These are phyloP conservation scores for Narcine bancroftii DNA, from an alignment of 2,113 vertebrate genomes.

Conservation along the genomic window DNA sequence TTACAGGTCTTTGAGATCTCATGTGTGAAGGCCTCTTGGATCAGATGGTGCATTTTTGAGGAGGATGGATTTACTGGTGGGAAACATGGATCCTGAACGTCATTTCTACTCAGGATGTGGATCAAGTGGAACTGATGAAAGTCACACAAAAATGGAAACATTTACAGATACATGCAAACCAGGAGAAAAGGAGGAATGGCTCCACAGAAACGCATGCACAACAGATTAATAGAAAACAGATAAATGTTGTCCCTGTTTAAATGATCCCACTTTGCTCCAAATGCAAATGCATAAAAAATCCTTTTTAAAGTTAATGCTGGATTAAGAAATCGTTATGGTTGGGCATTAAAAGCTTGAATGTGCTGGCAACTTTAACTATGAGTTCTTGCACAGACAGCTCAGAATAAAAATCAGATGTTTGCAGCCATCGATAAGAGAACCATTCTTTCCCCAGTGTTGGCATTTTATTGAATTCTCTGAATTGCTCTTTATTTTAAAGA, in stretches of 20 bases:
- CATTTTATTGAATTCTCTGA: not conserved
- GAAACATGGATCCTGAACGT: too few relatives aligned
- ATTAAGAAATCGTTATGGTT: not conserved
- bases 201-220: not conserved
- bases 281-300: not conserved
- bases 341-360: not conserved
- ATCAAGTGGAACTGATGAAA: not conserved
- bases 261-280: not conserved
- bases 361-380: not conserved
- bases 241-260: not conserved
- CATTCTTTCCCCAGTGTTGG: not conserved
- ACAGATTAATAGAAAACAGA: not conserved
- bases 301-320: not conserved
- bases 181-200: not conserved
- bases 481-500: slow-evolving; percentile 3
- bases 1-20: too few relatives aligned
- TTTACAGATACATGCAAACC: not conserved
- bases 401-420: not conserved
- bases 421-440: not conserved
- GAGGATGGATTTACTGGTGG: too few relatives aligned
- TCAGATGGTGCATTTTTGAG: too few relatives aligned
- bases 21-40: too few relatives aligned
- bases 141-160: not conserved
- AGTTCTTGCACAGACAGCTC: not conserved
- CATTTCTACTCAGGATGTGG: too few relatives aligned